Conservation (phyloP, 1,140 invertebrate genomes). For the Drosophila micromelanica region DNA sequence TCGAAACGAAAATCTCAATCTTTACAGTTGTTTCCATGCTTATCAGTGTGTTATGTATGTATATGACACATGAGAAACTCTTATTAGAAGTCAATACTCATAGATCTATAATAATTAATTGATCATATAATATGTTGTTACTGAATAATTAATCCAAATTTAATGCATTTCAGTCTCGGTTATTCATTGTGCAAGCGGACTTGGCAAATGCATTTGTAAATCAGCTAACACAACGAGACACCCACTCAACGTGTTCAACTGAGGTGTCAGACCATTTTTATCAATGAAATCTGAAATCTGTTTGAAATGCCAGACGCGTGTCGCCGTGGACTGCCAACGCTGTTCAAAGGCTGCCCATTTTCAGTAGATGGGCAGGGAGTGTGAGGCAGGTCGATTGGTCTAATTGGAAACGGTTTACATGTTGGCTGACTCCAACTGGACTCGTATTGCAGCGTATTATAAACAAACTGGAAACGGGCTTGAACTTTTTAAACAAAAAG, state of each 20-base stretch:
- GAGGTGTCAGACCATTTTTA: constrained; percentile 62
- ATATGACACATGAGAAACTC: constrained; percentile 3
- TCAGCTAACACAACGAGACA: constrained; percentile 24
- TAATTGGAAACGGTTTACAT: neutral
- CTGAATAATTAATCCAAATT: neutral
- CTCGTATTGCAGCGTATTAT: neutral
- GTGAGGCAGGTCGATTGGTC: neutral
- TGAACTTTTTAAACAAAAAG: too few species aligned
- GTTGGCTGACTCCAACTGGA: too few species aligned
- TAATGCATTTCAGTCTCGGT: constrained; percentile 3
- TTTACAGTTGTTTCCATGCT: constrained; percentile 19
- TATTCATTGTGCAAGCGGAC: constrained; percentile 14
- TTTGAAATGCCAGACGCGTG: constrained; percentile 50
- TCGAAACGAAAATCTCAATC: constrained; percentile 42
- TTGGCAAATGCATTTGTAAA: constrained; percentile 41
- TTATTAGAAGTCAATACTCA: neutral
- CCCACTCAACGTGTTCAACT: constrained; percentile 40
- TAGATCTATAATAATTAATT: neutral
- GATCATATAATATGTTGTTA: too few species aligned
- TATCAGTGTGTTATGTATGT: constrained; percentile 28
- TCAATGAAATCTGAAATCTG: constrained; percentile 56
- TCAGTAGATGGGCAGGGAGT: constrained; percentile 1
- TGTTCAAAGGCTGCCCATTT: constrained; percentile 28
- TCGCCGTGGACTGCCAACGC: constrained; percentile 5
- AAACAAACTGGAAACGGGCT: constrained; percentile 3